phyloP scores from a whole-genome alignment of 1,140 invertebrate species.

The Drosophila arizonae region DNA sequence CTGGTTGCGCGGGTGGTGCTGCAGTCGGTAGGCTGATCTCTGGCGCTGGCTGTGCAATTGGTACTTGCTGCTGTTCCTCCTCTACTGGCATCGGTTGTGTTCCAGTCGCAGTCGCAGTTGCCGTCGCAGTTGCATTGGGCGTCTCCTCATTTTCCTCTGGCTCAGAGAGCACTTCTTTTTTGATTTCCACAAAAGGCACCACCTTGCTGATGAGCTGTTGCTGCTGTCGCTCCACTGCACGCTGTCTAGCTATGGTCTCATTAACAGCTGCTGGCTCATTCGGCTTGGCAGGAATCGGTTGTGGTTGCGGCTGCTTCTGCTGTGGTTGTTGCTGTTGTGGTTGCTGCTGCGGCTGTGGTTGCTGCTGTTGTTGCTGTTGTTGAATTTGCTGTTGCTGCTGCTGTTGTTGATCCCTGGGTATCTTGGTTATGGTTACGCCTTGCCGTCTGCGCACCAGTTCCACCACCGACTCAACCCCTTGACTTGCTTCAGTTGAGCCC shows the following conservation, averaged over 20 bases:
- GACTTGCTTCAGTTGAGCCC: not conserved
- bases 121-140: not conserved
- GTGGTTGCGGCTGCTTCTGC: slow-evolving; percentile 12
- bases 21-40: not conserved
- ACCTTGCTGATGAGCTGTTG: slow-evolving; percentile 70
- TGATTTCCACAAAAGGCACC: slow-evolving; percentile 77
- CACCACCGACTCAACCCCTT: slow-evolving; percentile 60
- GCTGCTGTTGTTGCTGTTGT: not conserved
- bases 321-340: not conserved
- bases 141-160: slow-evolving; percentile 62
- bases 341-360: not conserved
- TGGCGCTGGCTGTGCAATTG: too few relatives aligned
- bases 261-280: not conserved
- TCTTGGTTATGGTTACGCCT: slow-evolving; percentile 78
- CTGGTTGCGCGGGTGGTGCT: not conserved
- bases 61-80: too few relatives aligned
- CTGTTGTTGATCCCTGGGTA: slow-evolving; percentile 55
- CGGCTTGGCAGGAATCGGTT: slow-evolving; percentile 4
- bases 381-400: not conserved
- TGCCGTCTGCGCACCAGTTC: slow-evolving; percentile 67
- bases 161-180: slow-evolving; percentile 76
- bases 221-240: slow-evolving; percentile 58
- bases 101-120: not conserved
- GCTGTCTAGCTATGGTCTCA: slow-evolving; percentile 34
- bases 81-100: too few relatives aligned